Evolutionary conservation across 2,888 invertebrate genomes (phyloP).

Genomic region (Luperina nickerlii): DNA sequence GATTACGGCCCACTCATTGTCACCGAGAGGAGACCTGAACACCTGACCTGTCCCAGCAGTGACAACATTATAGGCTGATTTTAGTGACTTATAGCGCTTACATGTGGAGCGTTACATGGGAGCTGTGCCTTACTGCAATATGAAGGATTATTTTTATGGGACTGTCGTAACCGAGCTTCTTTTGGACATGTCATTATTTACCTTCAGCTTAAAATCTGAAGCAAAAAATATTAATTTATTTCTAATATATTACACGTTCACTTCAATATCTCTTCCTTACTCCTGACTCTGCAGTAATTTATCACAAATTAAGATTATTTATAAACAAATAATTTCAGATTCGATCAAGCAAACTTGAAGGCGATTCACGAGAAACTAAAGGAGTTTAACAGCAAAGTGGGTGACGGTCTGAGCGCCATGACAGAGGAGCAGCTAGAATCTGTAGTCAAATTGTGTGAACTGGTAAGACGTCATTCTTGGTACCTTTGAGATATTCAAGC

Average conservation of each 20-base stretch:
- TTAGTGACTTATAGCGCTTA: no score
- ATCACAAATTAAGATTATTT: not conserved
- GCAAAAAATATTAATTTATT: not conserved
- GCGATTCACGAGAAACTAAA: conserved; percentile 93
- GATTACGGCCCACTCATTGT: no score
- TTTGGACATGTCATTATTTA: not conserved
- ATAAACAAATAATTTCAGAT: conserved; percentile 85
- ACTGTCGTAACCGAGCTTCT: not conserved
- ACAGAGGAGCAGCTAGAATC: conserved; percentile 90
- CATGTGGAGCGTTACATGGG: no score
- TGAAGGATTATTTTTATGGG: not conserved
- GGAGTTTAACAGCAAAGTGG: conserved; percentile 93
- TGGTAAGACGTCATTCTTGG: conserved; percentile 73
- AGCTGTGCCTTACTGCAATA: not conserved
- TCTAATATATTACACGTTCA: not conserved
- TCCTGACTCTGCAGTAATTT: not conserved
- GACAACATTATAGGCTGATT: no score
- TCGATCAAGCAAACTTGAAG: conserved; percentile 94
- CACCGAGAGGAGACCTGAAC: no score
- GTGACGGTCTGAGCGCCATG: conserved; percentile 87
- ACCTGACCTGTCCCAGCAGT: no score
- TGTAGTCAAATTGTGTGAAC: conserved; percentile 92
- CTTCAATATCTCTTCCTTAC: not conserved
- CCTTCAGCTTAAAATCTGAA: not conserved
- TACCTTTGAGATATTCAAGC: not conserved